Conservation (phyloP, 2,888 invertebrate genomes). For the Tethea ocularis region DNA sequence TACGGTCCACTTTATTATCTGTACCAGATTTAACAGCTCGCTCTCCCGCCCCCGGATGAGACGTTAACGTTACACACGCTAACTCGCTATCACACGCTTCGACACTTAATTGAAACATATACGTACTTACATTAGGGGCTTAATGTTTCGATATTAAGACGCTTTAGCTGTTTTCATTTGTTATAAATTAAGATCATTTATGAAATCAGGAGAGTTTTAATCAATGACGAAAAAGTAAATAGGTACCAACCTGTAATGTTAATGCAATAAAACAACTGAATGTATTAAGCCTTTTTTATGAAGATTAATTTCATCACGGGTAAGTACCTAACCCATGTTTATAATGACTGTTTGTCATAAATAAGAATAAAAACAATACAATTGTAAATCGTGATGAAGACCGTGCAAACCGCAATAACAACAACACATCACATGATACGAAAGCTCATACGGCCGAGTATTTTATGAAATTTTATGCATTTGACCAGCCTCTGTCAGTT, state of each 20-base stretch:
- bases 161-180: not conserved
- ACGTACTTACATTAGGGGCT: slow-evolving; percentile 8
- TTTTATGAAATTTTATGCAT: slow-evolving; percentile 7
- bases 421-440: slow-evolving; percentile 22
- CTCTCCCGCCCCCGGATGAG: slow-evolving; percentile 37
- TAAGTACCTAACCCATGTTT: not conserved
- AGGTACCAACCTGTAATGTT: not conserved
- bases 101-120: slow-evolving; percentile 15
- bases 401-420: slow-evolving; percentile 31
- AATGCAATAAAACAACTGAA: not conserved
- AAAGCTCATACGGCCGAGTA: not conserved
- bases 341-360: not conserved
- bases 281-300: not conserved
- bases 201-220: not conserved
- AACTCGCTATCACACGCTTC: slow-evolving; percentile 27
- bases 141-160: slow-evolving; percentile 16
- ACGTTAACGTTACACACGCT: slow-evolving; percentile 34
- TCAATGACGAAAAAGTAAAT: not conserved
- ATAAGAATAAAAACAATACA: not conserved
- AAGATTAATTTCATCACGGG: not conserved
- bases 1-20: slow-evolving; percentile 67
- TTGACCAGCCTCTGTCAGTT: slow-evolving; percentile 53
- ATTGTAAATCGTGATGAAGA: slow-evolving; percentile 19
- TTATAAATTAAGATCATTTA: not conserved
- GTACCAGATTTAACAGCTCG: slow-evolving; percentile 55